Evolutionary conservation across 2,888 invertebrate species (phyloP), one percentile per base, ranked within the genome.

Genomic region (Epistrophella euchroma): DNA sequence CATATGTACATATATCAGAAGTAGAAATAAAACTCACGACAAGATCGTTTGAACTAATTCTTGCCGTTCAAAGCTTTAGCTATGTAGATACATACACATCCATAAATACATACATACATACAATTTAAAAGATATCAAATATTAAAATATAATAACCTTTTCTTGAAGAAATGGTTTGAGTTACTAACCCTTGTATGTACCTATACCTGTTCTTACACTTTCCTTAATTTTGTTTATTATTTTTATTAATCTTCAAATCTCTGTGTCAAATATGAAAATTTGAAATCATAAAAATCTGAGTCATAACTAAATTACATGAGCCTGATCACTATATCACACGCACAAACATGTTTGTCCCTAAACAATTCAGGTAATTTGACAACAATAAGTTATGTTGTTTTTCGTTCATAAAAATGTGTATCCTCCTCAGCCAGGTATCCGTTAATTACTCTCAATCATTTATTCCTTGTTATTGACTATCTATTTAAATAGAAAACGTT

Each of bases 401-500:
- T 28, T 62, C 25, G 43, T 25, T 62, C 28, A 40, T 40, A 25
- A 37, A 58, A 15, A 25, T 43, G 43, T 43, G 2, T 25, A 43
- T 43, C 62, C 43, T 62, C 9, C 2, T 11, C 10, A 62, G 25
- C 4, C 64, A 64, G 25, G 37, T 78, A 71, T 28, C 52, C 37
- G 25, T 55, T 56, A 17, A 19, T 13, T 22, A 5, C 7, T 47
- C 11, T 22, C 15, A 6, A 52, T 15, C n/a, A 9, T 3, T 17
- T 3, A 2, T 43, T 43, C n/a, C 15, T 4, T 45, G 0, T 9
- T 9, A 17, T 45, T 45, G 45, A 45, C 0, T 10, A 19, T 47
- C 56, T 81, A 75, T 81, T 81, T 81, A 81, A 76, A 47, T 28
- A 32, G 11, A 25, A 10, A 1, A 1, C 17, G 17, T 19, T 19